Base-by-base conservation (phyloP, 1,140 invertebrate species). In the Lepidotrigona ventralis region DNA sequence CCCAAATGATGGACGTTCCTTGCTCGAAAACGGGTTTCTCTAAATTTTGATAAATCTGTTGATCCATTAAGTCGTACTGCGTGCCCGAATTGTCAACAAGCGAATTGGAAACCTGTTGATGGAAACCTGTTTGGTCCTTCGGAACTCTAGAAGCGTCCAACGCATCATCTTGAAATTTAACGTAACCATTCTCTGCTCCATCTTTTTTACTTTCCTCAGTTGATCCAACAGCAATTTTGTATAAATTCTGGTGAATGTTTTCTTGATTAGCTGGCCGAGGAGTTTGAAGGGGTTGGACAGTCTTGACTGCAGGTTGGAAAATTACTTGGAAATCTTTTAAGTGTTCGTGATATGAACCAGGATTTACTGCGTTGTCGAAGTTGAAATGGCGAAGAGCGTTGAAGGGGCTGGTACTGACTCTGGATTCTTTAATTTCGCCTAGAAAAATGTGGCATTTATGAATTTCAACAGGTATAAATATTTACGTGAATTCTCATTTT, bases 381-480 rank as follows among this genome's bases (percentile, higher is more conserved):
- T 74, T 87, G 29, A 91, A 54, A 26, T 88, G 90, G 0, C 87
- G 76, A 9, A 89, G 53, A 5, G 86, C 85, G 70, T 91, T 90
- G 77, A 92, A 91, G 3, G 91, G 89, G 71, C 53, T 83, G 15
- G 23, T 53, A 1, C 81, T 72, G 17, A 81, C 83, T 33, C 81
- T 82, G 12, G 79, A 33, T 14, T 90, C 85, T 2, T 86, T 84
- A 72, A 93, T 93, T 33, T 89, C 87, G 1, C 92, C 92, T 60
- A 23, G 23, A 60, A 14, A 60, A 60, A 60, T n/a, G 23, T 60
- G 14, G 11, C 12, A 60, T 60, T 46, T 46, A 46, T 46, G 9
- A 46, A 46, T 46, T 60, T 60, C 12, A 5, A 14, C 12, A 23
- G 14, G 14, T 14, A 60, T 46, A 8, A 46, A 46, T 46, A 9